phyloP scores from a whole-genome alignment of 2,888 invertebrate genomes.

The Loripinus fragilis region DNA sequence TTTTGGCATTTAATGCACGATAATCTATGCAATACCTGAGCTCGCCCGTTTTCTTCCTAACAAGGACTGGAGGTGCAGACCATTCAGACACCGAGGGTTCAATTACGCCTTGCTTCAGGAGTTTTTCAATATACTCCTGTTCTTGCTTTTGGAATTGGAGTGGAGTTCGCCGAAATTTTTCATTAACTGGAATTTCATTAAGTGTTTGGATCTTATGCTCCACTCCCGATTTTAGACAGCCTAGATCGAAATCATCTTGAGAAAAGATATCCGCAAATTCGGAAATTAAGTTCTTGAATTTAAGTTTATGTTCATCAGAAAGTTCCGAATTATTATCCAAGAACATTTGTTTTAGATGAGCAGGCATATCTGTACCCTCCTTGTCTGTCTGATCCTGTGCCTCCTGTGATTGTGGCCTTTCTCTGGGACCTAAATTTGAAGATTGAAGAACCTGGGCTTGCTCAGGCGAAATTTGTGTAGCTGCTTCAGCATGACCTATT shows the following conservation, averaged over 20 bases:
- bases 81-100: not conserved
- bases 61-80: not conserved
- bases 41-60: not conserved
- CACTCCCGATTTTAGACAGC: not conserved
- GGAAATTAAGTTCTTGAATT: not conserved
- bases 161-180: not conserved
- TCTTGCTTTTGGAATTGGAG: not conserved
- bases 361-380: not conserved
- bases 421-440: not conserved
- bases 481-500: not conserved
- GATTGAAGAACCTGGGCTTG: not conserved
- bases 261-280: conserved; percentile 4
- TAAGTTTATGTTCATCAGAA: not conserved
- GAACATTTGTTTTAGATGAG: conserved; percentile 3
- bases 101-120: not conserved
- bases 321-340: not conserved
- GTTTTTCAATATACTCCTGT: conserved; percentile 3
- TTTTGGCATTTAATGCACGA: no score
- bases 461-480: not conserved
- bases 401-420: not conserved
- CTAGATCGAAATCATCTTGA: not conserved
- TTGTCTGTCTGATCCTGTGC: not conserved
- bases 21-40: not conserved
- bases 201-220: not conserved
- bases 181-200: not conserved